Conservation (phyloP, 2,797 vertebrate genomes). For the Sardinella longiceps region DNA sequence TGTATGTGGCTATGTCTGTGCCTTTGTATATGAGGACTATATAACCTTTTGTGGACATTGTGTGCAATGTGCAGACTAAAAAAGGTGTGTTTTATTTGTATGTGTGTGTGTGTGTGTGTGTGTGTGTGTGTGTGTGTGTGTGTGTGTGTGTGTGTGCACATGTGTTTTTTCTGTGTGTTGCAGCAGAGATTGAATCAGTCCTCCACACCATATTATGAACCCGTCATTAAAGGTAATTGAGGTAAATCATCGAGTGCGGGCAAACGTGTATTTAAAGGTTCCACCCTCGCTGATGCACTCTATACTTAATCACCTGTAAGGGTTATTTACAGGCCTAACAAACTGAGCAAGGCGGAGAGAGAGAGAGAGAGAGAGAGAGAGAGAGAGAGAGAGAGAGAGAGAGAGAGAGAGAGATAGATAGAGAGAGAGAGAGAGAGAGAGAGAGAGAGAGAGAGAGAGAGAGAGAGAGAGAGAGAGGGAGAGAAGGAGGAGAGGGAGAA, state of each 20-base stretch:
- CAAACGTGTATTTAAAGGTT: slow-evolving; percentile 22
- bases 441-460: slow-evolving; percentile 7
- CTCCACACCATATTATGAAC: slow-evolving; percentile 11
- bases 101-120: slow-evolving; percentile 14
- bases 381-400: slow-evolving; percentile 27
- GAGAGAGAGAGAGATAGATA: slow-evolving; percentile 39
- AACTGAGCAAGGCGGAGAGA: neutral
- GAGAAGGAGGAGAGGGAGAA: neutral
- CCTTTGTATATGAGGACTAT: neutral
- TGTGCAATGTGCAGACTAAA: neutral
- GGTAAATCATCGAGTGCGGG: slow-evolving; percentile 17
- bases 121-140: neutral
- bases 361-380: slow-evolving; percentile 5
- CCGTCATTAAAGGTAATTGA: slow-evolving; percentile 25
- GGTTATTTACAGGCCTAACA: slow-evolving; percentile 8
- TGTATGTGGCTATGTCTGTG: neutral
- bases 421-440: slow-evolving; percentile 24
- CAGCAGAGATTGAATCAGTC: neutral
- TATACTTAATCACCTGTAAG: slow-evolving; percentile 16
- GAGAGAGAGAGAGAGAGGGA: neutral
- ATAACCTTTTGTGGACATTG: no score
- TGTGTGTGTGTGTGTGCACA: neutral
- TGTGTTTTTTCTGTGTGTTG: neutral
- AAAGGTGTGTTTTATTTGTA: neutral
- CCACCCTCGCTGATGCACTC: neutral